Evolutionary conservation across 2,888 invertebrate genomes (phyloP), one percentile per base, ranked within the genome.

Genomic region (Andrena marginata): DNA sequence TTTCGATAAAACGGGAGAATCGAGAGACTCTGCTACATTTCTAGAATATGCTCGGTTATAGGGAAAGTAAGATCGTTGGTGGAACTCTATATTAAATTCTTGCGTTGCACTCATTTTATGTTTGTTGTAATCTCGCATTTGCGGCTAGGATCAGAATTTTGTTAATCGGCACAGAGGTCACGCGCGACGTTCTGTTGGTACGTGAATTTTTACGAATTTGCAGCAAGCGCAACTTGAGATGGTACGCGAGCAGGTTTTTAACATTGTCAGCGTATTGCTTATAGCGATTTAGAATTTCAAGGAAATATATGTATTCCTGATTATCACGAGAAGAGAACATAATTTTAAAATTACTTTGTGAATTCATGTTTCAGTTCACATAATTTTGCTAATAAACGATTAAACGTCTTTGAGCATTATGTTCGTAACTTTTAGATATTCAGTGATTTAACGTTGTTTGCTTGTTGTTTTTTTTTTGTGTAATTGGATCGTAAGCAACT

Each of bases 191-290:
- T 68, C 51, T 75, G 64, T 65, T 29, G 33, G 67, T 74, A 76
- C 72, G 78, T 82, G 75, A 69, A 71, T 69, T 84, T 84, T 84
- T 78, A 84, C 70, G 42, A 72, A 82, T 82, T 82, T 82, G 48
- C 77, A 81, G 74, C 74, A 71, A 83, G 82, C n/a, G 31, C 73
- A 70, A 83, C 59, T 80, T 67, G 20, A 51, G 23, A 82, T 42
- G 63, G 5, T 42, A 73, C 29, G 51, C 49, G 26, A 71, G 56
- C 23, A 33, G 5, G 5, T 67, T 63, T 42, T n/a, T 59, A 13
- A 49, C 35, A 51, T 62, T 6, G 35, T 64, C 23, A 67, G 26
- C 20, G 60, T 20, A 73, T 65, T 65, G 51, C 49, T 72, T 64
- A 42, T 48, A 65, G 48, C 63, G 35, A 70, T 71, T 67, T 56